These are phyloP conservation scores for Augochlorella aurata DNA, from an alignment of 2,888 invertebrate genomes.

Conservation along the genomic window DNA sequence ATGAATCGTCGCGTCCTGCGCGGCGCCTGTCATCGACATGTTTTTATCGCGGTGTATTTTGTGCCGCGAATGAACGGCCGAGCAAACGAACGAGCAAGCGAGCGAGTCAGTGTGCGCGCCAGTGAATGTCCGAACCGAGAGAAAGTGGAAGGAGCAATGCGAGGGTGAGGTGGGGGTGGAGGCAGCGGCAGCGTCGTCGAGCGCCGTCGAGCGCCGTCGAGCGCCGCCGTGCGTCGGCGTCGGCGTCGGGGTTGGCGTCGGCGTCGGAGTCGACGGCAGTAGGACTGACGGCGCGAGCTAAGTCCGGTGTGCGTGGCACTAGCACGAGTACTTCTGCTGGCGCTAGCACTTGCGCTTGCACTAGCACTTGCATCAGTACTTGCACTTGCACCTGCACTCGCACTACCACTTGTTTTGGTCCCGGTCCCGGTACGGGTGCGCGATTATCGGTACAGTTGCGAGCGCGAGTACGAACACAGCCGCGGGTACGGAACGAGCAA, in stretches of 20 bases:
- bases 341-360: neutral
- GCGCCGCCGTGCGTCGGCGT: constrained; percentile 46
- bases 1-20: constrained; percentile 49
- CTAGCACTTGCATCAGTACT: neutral
- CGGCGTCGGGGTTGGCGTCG: constrained; percentile 49
- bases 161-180: constrained; percentile 24
- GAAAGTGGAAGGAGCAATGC: constrained; percentile 43
- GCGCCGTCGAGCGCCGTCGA: constrained; percentile 1
- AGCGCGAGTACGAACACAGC: neutral
- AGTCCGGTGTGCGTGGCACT: constrained; percentile 55
- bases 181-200: constrained; percentile 6
- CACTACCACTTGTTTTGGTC: too few species aligned
- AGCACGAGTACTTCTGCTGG: neutral
- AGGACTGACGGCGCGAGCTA: constrained; percentile 56
- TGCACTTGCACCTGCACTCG: neutral
- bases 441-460: neutral
- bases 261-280: constrained; percentile 65
- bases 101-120: constrained; percentile 16
- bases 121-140: constrained; percentile 26
- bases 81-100: neutral
- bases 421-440: too few species aligned
- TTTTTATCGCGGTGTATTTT: constrained; percentile 61
- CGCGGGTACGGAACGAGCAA: constrained; percentile 36
- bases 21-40: constrained; percentile 68
- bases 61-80: neutral